Evolutionary conservation across 1,140 invertebrate species (phyloP), one percentile per base, ranked within the genome.

Genomic region (Probaryconus sp.): DNA sequence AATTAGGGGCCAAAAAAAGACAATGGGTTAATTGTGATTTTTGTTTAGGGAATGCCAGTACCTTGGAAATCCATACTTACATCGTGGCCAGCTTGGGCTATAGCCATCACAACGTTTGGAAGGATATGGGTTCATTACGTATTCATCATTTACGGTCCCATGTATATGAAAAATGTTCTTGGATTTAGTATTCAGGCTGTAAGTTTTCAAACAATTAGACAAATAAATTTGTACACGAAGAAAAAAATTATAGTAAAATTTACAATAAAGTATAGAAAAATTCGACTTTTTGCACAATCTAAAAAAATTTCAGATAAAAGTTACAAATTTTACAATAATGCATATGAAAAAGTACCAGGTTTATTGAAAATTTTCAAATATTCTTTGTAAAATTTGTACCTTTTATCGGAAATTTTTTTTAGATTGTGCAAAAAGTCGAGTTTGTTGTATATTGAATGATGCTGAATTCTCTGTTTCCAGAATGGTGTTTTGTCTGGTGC

Each of bases 21-120:
- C n/a, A n/a, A n/a, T n/a, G n/a, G n/a, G n/a, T n/a, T n/a, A n/a
- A n/a, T n/a, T n/a, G n/a, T n/a, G n/a, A n/a, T n/a, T n/a, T n/a
- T 61, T 35, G 13, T 11, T 42, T 61, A 89, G 89, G 80, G 79
- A 50, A 75, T 88, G 76, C 77, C 81, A 26, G 91, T 92, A 7
- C 95, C 95, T 6, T 96, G 95, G 94, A 87, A 85, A 35, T 83
- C 89, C 3, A 95, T 97, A 37, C 85, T 96, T 6, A 93, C 86
- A 4, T 96, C 94, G 0, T 79, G 89, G 56, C 93, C 95, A 5
- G 92, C 94, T 2, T 96, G 94, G 94, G 92, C 95, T 0, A 94
- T 97, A 75, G 91, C 90, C 4, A 89, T 93, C 24, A 93, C 92
- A 0, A 93, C 92, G 0, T 93, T 93, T 73, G 92, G 92, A 11